phyloP scores from a whole-genome alignment of 2,113 vertebrate genomes.

The Carlito syrichta region DNA sequence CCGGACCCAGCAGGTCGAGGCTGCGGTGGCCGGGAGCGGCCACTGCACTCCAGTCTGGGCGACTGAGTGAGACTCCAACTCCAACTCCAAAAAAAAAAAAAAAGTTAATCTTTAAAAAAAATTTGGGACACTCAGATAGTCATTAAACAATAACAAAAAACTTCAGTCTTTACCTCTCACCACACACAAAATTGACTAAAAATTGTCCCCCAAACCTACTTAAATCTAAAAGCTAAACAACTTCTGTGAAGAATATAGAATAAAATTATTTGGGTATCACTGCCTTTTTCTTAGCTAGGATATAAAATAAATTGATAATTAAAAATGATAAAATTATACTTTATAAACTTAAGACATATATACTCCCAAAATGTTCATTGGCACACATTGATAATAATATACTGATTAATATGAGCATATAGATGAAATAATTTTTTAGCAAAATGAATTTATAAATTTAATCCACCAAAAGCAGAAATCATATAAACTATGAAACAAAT shows the following conservation, averaged over 20 bases:
- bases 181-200: background rate
- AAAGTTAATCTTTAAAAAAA: background rate
- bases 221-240: background rate
- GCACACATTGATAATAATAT: background rate
- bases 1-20: too few species aligned
- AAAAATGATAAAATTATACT: background rate
- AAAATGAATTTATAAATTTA: background rate
- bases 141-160: background rate
- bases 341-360: background rate
- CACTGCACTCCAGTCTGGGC: too few species aligned
- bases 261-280: background rate
- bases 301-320: background rate
- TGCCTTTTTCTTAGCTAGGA: background rate
- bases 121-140: background rate
- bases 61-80: too few species aligned
- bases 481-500: background rate
- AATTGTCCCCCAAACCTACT: background rate
- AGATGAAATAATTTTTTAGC: background rate
- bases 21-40: too few species aligned
- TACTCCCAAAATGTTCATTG: background rate
- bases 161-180: background rate
- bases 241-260: fast-evolving
- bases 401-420: background rate
- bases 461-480: background rate
- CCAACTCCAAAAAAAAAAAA: too few species aligned